Conservation (phyloP, 1,140 invertebrate species). For the Bombus difficillimus region DNA sequence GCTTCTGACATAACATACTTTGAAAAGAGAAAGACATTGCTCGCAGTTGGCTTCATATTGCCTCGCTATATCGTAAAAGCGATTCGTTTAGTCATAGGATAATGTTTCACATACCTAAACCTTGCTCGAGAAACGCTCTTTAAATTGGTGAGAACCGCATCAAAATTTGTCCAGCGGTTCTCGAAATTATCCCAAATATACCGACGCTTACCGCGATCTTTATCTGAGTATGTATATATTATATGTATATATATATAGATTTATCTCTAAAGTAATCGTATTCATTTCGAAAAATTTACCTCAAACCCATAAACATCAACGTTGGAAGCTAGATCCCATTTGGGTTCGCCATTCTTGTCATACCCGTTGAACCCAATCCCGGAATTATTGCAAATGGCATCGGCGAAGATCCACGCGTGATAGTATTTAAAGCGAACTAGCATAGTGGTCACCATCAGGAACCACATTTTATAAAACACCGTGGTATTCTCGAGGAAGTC, state of each 20-base stretch:
- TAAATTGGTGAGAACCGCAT: too few relatives aligned
- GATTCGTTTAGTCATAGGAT: too few relatives aligned
- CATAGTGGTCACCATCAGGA: constrained; percentile 90
- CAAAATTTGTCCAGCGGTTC: too few relatives aligned
- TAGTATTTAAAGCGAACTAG: constrained; percentile 96
- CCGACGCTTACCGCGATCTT: too few relatives aligned
- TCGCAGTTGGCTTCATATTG: too few relatives aligned
- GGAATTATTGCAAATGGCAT: constrained; percentile 96
- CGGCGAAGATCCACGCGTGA: constrained; percentile 97
- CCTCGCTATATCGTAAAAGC: too few relatives aligned
- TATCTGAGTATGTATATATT: too few relatives aligned
- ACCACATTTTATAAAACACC: constrained; percentile 88
- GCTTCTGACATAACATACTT: too few relatives aligned
- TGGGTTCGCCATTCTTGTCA: constrained; percentile 86
- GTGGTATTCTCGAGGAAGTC: constrained; percentile 86
- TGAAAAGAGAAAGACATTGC: too few relatives aligned
- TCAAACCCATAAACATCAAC: constrained; percentile 95
- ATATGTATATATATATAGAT: neutral
- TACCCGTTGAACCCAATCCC: constrained; percentile 96
- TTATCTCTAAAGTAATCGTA: neutral
- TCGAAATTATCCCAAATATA: too few relatives aligned
- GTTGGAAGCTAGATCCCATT: constrained; percentile 96
- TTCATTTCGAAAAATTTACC: constrained; percentile 83
- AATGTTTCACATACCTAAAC: too few relatives aligned
- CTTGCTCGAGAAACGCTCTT: too few relatives aligned